These are phyloP conservation scores for Oxyteleia sp. DNA, from an alignment of 2,888 invertebrate genomes.

Conservation along the genomic window DNA sequence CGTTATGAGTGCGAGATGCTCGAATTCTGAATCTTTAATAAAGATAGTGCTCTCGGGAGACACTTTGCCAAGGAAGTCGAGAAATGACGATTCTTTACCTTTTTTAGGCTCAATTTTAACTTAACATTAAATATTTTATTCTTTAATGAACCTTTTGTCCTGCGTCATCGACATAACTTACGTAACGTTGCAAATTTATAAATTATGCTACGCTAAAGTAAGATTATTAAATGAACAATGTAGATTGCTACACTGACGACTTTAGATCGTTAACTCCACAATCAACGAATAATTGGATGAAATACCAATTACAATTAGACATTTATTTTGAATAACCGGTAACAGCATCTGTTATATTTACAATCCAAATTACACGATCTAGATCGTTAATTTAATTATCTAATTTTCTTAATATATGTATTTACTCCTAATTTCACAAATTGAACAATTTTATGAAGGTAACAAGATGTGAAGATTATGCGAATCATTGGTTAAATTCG, in stretches of 20 bases:
- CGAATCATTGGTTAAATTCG: slow-evolving; percentile 31
- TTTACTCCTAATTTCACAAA: not conserved
- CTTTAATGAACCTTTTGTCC: slow-evolving; percentile 37
- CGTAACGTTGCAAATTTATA: no score
- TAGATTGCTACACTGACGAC: no score
- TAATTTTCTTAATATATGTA: no score
- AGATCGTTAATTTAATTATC: no score
- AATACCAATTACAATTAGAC: no score
- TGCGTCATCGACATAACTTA: slow-evolving; percentile 1
- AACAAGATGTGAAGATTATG: slow-evolving; percentile 25
- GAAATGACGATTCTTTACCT: slow-evolving; percentile 56
- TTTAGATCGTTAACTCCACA: no score
- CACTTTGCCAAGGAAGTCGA: slow-evolving; percentile 60
- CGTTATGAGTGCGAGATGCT: slow-evolving; percentile 81
- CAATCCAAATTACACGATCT: no score
- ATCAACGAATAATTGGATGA: no score
- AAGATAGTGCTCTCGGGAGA: slow-evolving; percentile 78
- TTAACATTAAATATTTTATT: slow-evolving; percentile 60
- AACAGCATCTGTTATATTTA: no score
- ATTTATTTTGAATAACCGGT: no score
- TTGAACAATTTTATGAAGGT: not conserved
- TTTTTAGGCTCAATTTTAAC: slow-evolving; percentile 56
- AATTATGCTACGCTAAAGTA: no score
- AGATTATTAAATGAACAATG: no score
- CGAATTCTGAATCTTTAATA: slow-evolving; percentile 82